Conservation (phyloP, 1,140 invertebrate species). For the Anagrus nilaparvatae region DNA sequence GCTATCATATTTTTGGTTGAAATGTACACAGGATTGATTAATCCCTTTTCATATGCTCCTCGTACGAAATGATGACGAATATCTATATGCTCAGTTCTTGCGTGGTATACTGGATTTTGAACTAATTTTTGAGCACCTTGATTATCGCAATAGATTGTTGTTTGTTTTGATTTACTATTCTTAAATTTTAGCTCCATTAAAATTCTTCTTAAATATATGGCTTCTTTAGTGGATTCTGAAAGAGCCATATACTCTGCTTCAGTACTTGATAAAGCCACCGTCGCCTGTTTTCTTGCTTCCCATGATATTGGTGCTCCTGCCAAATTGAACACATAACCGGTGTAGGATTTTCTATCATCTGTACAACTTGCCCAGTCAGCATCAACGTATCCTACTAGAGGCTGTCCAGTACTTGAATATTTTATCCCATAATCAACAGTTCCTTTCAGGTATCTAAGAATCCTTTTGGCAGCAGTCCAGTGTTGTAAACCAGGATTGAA, state of each 20-base stretch:
- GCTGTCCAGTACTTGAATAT: not conserved
- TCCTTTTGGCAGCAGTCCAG: slow-evolving; percentile 20
- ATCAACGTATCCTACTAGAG: not conserved
- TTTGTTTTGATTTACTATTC: not conserved
- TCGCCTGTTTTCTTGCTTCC: slow-evolving; percentile 5
- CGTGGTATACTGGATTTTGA: not conserved
- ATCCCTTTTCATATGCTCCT: too few relatives aligned
- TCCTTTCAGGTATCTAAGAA: slow-evolving; percentile 23
- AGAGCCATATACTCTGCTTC: slow-evolving; percentile 30
- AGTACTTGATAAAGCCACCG: slow-evolving; percentile 21
- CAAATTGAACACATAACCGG: slow-evolving; percentile 4
- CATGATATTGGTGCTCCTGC: not conserved
- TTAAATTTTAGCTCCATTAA: not conserved
- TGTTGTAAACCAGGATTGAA: slow-evolving; percentile 16
- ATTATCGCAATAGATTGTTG: too few relatives aligned
- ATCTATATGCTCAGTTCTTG: slow-evolving; percentile 2
- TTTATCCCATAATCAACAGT: too few relatives aligned
- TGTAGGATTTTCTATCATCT: too few relatives aligned
- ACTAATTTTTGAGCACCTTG: not conserved
- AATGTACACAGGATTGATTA: not conserved
- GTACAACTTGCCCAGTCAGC: not conserved
- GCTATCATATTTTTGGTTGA: not conserved
- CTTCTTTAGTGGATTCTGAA: slow-evolving; percentile 13
- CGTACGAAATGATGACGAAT: not conserved
- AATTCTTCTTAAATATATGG: not conserved